These are phyloP conservation scores for Nesoenas mayeri DNA, from an alignment of 2,113 vertebrate species.

Conservation along the genomic window DNA sequence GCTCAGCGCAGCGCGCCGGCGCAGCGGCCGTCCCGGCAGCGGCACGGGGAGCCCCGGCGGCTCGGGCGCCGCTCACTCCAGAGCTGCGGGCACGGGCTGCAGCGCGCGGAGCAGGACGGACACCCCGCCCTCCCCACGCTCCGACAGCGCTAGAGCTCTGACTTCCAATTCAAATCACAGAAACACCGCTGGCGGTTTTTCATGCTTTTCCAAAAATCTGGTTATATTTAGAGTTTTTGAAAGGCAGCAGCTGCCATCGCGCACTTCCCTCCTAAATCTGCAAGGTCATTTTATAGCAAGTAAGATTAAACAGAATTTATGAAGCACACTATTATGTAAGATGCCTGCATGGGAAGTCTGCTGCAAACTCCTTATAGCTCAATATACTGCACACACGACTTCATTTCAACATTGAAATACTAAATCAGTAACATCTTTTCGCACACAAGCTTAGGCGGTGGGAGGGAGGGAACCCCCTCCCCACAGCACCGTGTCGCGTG, in stretches of 20 bases:
- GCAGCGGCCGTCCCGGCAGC: too few species aligned
- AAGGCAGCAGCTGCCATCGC: conserved; percentile 31
- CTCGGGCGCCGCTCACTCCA: too few species aligned
- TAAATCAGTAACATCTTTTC: too few species aligned
- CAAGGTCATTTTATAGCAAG: not conserved
- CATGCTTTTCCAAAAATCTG: not conserved
- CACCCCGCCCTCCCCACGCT: not conserved
- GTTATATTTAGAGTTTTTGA: not conserved
- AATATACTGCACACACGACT: not conserved
- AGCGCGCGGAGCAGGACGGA: not conserved
- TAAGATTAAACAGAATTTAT: not conserved
- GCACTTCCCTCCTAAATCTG: not conserved
- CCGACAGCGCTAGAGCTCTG: not conserved
- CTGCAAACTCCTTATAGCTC: not conserved
- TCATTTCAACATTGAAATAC: not conserved
- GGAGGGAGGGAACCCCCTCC: too few species aligned
- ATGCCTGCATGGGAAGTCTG: not conserved
- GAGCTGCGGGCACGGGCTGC: not conserved
- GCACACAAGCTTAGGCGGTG: too few species aligned
- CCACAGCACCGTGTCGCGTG: not conserved
- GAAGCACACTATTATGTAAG: not conserved
- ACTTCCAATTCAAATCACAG: not conserved
- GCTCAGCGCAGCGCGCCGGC: rapidly evolving
- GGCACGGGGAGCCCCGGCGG: too few species aligned
- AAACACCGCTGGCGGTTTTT: not conserved